Conservation (phyloP, 2,888 invertebrate species). For the Adelognathus sp. region DNA sequence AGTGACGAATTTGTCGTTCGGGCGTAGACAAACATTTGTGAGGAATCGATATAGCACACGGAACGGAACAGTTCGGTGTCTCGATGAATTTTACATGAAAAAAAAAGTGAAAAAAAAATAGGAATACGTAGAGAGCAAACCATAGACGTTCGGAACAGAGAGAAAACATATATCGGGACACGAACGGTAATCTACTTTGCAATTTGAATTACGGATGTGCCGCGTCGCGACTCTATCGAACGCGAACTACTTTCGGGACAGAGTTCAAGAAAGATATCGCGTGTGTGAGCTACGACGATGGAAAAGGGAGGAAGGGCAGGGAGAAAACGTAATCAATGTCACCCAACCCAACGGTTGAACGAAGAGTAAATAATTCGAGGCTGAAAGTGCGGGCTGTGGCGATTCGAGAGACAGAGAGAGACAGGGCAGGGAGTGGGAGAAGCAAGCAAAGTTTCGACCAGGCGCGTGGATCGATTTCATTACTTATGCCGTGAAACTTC, state of each 20-base stretch:
- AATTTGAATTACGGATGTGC: slow-evolving; percentile 59
- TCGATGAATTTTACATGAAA: slow-evolving; percentile 56
- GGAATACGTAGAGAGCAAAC: slow-evolving; percentile 36
- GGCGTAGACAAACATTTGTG: slow-evolving; percentile 56
- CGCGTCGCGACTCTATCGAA: slow-evolving; percentile 56
- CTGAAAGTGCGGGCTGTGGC: slow-evolving; percentile 39
- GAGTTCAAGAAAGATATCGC: slow-evolving; percentile 55
- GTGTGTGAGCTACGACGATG: slow-evolving; percentile 25
- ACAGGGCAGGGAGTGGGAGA: slow-evolving; percentile 10
- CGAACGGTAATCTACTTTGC: slow-evolving; percentile 60
- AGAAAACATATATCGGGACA: slow-evolving; percentile 56
- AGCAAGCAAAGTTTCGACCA: slow-evolving; percentile 42
- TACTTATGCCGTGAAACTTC: slow-evolving; percentile 60
- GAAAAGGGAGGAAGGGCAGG: not conserved
- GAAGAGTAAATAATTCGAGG: slow-evolving; percentile 59
- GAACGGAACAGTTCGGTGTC: slow-evolving; percentile 47
- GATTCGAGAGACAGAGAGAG: not conserved
- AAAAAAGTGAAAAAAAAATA: slow-evolving; percentile 12
- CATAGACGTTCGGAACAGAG: slow-evolving; percentile 10
- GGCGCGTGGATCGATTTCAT: slow-evolving; percentile 61
- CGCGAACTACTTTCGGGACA: slow-evolving; percentile 57
- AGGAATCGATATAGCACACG: slow-evolving; percentile 40
- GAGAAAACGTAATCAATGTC: slow-evolving; percentile 57
- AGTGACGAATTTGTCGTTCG: slow-evolving; percentile 66
- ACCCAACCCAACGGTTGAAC: slow-evolving; percentile 44